Evolutionary conservation across 2,113 vertebrate genomes (phyloP).

Genomic region (Prietella phreatophila): DNA sequence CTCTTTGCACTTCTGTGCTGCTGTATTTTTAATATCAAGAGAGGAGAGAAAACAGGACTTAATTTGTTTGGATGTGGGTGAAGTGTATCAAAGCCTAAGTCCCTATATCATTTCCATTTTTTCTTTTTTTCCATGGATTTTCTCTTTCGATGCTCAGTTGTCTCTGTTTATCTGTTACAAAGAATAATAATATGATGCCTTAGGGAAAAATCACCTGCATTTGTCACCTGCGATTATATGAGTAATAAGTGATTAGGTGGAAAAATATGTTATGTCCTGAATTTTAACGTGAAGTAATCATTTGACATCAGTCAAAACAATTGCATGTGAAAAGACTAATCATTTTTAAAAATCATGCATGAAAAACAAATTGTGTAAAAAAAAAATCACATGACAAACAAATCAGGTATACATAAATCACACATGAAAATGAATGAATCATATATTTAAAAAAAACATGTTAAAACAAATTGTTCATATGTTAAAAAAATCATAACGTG

Average conservation of each 20-base stretch:
- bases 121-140: background rate
- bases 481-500: too few relatives aligned
- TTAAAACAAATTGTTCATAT: too few relatives aligned
- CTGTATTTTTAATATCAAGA: background rate
- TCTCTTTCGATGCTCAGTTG: background rate
- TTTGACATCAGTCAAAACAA: background rate
- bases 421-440: too few relatives aligned
- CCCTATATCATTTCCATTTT: background rate
- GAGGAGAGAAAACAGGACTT: background rate
- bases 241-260: background rate
- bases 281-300: background rate
- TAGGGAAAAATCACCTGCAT: background rate
- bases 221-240: background rate
- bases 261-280: background rate
- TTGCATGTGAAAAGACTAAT: background rate
- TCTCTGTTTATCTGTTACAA: background rate
- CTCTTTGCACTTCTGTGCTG: background rate
- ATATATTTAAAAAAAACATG: too few relatives aligned
- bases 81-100: background rate
- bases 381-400: background rate
- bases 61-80: slow-evolving; percentile 11
- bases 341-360: background rate
- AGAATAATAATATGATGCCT: background rate
- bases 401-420: background rate
- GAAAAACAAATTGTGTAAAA: background rate